A percentile compares a stretch with the other conserved stretches of the same genome.
phyloP scores from a whole-genome alignment of 30 jellyfish, hydroid and myxozoan genomes.

The Hydractinia echinata region DNA sequence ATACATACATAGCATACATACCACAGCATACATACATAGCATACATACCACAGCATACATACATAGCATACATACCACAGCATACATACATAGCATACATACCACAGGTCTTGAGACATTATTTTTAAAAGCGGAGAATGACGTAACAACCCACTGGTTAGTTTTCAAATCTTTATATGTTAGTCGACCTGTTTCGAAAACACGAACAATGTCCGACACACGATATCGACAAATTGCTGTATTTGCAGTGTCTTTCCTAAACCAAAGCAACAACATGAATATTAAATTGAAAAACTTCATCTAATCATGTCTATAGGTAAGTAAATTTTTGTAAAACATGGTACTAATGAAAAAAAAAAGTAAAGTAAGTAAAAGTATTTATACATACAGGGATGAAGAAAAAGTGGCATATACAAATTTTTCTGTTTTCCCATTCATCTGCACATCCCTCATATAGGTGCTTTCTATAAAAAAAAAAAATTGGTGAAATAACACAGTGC shows the following conservation, averaged over 20 bases:
- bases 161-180: not conserved
- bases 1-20: too few relatives aligned
- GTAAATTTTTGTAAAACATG: too few relatives aligned
- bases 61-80: too few relatives aligned
- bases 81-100: not conserved
- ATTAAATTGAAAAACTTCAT: too few relatives aligned
- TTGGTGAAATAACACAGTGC: not conserved
- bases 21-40: too few relatives aligned
- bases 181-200: slow-evolving; percentile 4
- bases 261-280: too few relatives aligned
- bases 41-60: too few relatives aligned
- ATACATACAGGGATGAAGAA: not conserved
- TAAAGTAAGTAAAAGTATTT: too few relatives aligned
- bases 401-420: not conserved
- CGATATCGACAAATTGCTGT: slow-evolving; percentile 16
- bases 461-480: not conserved
- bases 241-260: slow-evolving; percentile 2
- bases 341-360: too few relatives aligned
- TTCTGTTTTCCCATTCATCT: not conserved
- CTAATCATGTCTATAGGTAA: too few relatives aligned
- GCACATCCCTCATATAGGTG: not conserved
- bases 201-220: not conserved
- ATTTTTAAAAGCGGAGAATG: not conserved
- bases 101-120: slow-evolving; percentile 9
- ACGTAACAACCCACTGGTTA: not conserved